Evolutionary conservation across 2,888 invertebrate species (phyloP).

Genomic region (Ormyrus pomaceus): DNA sequence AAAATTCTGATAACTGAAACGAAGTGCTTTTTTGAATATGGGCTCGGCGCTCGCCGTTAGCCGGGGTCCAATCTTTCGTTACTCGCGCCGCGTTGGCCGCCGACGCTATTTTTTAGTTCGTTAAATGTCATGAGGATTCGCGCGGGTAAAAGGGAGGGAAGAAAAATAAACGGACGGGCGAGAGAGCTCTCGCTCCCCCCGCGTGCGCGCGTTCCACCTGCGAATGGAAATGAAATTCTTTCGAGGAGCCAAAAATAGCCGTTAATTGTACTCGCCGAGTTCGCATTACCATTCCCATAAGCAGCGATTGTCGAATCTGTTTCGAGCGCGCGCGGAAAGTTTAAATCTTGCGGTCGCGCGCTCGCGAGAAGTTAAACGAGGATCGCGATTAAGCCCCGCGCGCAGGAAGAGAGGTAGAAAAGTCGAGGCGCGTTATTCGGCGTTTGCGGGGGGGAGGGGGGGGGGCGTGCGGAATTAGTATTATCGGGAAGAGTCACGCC

Average conservation of each 20-base stretch:
- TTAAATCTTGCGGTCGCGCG: neutral
- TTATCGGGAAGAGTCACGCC: constrained; percentile 56
- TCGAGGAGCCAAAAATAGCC: too few relatives aligned
- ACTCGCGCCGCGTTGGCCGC: neutral
- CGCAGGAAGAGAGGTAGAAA: constrained; percentile 28
- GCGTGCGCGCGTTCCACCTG: too few relatives aligned
- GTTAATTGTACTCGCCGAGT: neutral
- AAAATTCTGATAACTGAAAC: constrained; percentile 41
- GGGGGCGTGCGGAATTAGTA: constrained; percentile 54
- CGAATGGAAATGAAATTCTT: too few relatives aligned
- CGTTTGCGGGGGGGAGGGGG: constrained; percentile 20
- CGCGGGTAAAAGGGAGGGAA: neutral
- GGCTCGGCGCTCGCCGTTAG: too few relatives aligned
- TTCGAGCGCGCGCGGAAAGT: constrained; percentile 13
- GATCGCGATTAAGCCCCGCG: constrained; percentile 40
- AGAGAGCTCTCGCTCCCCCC: too few relatives aligned
- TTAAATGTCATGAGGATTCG: constrained; percentile 29
- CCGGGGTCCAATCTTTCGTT: neutral
- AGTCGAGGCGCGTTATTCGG: constrained; percentile 46
- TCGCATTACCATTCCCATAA: neutral
- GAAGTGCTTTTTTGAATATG: constrained; percentile 17
- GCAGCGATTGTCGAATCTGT: constrained; percentile 39
- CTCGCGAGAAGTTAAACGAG: constrained; percentile 49
- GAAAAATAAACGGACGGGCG: too few relatives aligned
- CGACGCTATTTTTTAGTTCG: neutral